Conservation (phyloP, 2,797 vertebrate species). For the Diglossa cyanea region DNA sequence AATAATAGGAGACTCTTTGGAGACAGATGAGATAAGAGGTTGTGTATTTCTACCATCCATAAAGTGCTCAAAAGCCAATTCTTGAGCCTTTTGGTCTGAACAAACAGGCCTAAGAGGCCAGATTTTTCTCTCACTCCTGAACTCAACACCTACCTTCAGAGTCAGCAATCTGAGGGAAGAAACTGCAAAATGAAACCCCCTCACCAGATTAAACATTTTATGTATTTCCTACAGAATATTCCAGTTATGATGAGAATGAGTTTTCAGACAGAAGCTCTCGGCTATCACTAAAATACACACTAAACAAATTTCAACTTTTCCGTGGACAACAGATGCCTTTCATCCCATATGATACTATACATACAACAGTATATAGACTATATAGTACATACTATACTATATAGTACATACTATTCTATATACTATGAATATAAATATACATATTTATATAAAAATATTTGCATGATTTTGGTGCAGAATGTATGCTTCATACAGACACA, state of each 20-base stretch:
- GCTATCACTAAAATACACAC: not conserved
- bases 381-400: not conserved
- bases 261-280: not conserved
- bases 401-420: not conserved
- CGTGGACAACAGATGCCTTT: not conserved
- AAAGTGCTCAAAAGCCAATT: not conserved
- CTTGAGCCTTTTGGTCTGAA: not conserved
- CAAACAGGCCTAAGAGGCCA: not conserved
- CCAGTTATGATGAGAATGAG: not conserved
- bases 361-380: not conserved
- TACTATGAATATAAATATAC: not conserved
- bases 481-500: not conserved
- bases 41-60: not conserved
- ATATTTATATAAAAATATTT: not conserved
- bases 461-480: not conserved
- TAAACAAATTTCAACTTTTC: not conserved
- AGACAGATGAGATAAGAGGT: not conserved
- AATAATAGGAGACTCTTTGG: not conserved
- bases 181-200: not conserved
- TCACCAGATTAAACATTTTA: not conserved
- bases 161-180: not conserved
- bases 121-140: not conserved
- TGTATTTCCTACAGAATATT: not conserved
- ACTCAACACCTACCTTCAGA: not conserved
- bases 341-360: not conserved